These are phyloP conservation scores for Mystacornis crossleyi DNA, from an alignment of 2,113 vertebrate species.

Conservation along the genomic window DNA sequence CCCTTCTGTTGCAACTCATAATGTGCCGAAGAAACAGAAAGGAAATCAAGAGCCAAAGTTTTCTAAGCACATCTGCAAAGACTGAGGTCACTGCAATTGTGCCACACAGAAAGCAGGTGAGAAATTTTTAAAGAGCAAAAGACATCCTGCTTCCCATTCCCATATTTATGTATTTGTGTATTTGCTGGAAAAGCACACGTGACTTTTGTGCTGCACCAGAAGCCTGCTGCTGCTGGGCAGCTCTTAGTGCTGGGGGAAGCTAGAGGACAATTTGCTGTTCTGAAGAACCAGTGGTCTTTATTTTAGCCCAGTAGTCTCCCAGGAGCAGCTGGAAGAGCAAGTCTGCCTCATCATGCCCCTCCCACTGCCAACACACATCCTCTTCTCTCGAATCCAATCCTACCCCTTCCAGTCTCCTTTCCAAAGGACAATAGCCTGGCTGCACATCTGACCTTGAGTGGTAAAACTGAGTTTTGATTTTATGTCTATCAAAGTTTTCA, in stretches of 20 bases:
- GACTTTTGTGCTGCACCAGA: background rate
- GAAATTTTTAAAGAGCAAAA: background rate
- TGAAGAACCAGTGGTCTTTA: background rate
- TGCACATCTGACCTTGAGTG: too few species aligned
- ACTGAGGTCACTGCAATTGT: background rate
- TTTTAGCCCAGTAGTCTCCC: background rate
- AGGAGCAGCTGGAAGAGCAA: background rate
- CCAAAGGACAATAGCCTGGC: background rate
- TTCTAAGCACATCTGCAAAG: background rate
- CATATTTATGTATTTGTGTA: background rate
- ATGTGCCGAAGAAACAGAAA: background rate
- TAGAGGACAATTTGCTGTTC: accelerated
- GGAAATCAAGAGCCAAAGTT: background rate
- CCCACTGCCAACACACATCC: accelerated
- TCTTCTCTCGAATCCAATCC: background rate
- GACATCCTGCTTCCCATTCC: background rate
- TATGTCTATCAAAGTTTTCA: background rate
- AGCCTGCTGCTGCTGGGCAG: background rate
- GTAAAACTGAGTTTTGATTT: background rate
- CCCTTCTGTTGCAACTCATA: background rate
- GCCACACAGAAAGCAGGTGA: background rate
- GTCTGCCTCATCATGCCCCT: background rate
- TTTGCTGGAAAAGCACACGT: background rate
- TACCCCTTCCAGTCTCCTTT: background rate
- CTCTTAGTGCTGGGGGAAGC: background rate